Evolutionary conservation across 1,140 invertebrate species (phyloP), one percentile per base, ranked within the genome.

Genomic region (Hermetia illucens): DNA sequence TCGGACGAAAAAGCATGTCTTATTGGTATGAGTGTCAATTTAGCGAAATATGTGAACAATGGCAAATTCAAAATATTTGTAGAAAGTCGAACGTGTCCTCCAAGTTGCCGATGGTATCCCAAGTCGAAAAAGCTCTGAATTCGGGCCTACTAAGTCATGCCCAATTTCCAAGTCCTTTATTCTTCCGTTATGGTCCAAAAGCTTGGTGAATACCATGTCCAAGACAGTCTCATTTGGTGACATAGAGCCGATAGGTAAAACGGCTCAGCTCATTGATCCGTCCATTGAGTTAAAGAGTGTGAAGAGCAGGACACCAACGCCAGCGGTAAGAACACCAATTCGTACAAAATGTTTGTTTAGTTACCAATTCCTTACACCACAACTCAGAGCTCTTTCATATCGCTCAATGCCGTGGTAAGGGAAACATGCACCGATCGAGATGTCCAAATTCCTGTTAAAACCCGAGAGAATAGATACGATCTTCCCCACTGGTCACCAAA

Each of bases 1-100:
- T 24, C 51, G 58, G 33, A 52, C 53, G n/a, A 58, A 53, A 40
- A 51, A 45, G 46, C 54, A 54, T 43, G 55, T 58, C 0, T 42
- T 48, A 15, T 52, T 46, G 18, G 55, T 58, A 34, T 51, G 51
- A 48, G 21, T 16, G n/a, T n/a, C n/a, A n/a, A n/a, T n/a, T n/a
- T n/a, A n/a, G n/a, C n/a, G n/a, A n/a, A n/a, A n/a, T n/a, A n/a
- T 27, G n/a, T 10, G 19, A 16, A 33, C 10, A 18, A 17, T 33
- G 19, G 16, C 3, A 2, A 4, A 33, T 17, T 33, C 4, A 13
- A 12, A 19, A 18, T 35, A 5, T 15, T 30, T 4, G 4, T 27
- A 58, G 55, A 58, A 54, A 54, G 45, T 55, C 0, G 36, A 36
- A 1, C 49, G 54, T 30, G 51, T 58, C 12, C 53, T 55, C 38